Conservation (phyloP, 2,797 vertebrate genomes). For the Pipistrellus nathusii region DNA sequence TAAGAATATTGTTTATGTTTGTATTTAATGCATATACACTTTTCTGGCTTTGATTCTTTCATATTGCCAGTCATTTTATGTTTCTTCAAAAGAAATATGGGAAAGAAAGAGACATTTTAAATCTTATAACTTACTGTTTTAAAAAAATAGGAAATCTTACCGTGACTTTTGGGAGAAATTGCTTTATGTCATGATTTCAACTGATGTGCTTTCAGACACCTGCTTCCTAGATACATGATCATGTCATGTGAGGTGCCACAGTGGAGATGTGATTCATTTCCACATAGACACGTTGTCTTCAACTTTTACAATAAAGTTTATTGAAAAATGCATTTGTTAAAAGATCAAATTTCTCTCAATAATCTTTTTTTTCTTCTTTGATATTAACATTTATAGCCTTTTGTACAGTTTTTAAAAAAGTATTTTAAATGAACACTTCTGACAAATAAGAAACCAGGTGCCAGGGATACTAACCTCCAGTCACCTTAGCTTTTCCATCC, state of each 20-base stretch:
- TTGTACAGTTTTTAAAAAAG: background rate
- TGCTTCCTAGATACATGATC: background rate
- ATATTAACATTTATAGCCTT: background rate
- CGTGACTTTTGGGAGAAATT: slow-evolving; percentile 25
- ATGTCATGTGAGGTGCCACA: background rate
- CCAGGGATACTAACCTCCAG: background rate
- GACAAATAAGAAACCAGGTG: background rate
- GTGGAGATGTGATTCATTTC: slow-evolving; percentile 62
- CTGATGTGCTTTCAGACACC: background rate
- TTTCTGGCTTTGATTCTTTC: background rate
- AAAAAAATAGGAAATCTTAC: slow-evolving; percentile 3
- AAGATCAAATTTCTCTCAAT: slow-evolving; percentile 10
- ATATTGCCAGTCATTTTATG: background rate
- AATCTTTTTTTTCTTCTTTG: background rate
- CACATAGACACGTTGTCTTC: background rate
- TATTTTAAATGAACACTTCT: slow-evolving; percentile 13
- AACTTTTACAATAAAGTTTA: background rate
- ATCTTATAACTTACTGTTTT: slow-evolving; percentile 24
- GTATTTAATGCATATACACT: background rate
- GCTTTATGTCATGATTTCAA: slow-evolving; percentile 56
- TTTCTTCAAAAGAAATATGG: slow-evolving; percentile 35
- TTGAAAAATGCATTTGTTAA: slow-evolving; percentile 64
- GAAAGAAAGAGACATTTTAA: background rate
- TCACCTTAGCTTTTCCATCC: background rate
- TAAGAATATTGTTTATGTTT: background rate